Evolutionary conservation across 2,888 invertebrate genomes (phyloP).

Genomic region (Meteorus cinctellus): DNA sequence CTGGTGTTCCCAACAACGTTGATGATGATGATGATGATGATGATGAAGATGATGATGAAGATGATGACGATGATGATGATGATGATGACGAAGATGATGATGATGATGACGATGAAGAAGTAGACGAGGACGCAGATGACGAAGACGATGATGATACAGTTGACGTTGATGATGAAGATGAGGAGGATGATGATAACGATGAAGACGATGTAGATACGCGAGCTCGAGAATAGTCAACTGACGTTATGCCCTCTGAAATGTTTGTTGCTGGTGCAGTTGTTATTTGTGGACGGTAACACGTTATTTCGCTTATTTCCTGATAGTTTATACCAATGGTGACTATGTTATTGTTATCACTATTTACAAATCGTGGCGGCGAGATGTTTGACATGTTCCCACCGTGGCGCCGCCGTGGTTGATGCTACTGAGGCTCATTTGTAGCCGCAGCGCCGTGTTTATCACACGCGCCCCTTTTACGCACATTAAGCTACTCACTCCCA

Average conservation of each 20-base stretch:
- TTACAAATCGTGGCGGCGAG: conserved; percentile 63
- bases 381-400: conserved; percentile 68
- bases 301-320: conserved; percentile 17
- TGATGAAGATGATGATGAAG: neutral
- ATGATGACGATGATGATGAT: neutral
- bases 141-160: conserved; percentile 27
- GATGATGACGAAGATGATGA: conserved; percentile 56
- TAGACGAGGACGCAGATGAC: neutral
- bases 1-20: conserved; percentile 75
- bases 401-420: conserved; percentile 61
- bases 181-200: conserved; percentile 29
- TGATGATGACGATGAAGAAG: conserved; percentile 41
- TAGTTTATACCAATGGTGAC: conserved; percentile 12
- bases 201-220: neutral
- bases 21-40: conserved; percentile 36
- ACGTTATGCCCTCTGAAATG: neutral
- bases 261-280: neutral
- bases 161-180: conserved; percentile 23
- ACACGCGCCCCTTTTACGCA: conserved; percentile 62
- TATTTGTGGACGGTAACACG: conserved; percentile 20
- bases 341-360: conserved; percentile 62
- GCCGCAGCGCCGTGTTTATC: conserved; percentile 65
- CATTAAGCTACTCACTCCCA: conserved; percentile 58
- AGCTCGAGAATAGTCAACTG: neutral
- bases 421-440: conserved; percentile 64